These are phyloP conservation scores for Python bivittatus DNA, from an alignment of 2,113 vertebrate genomes.

Conservation along the genomic window DNA sequence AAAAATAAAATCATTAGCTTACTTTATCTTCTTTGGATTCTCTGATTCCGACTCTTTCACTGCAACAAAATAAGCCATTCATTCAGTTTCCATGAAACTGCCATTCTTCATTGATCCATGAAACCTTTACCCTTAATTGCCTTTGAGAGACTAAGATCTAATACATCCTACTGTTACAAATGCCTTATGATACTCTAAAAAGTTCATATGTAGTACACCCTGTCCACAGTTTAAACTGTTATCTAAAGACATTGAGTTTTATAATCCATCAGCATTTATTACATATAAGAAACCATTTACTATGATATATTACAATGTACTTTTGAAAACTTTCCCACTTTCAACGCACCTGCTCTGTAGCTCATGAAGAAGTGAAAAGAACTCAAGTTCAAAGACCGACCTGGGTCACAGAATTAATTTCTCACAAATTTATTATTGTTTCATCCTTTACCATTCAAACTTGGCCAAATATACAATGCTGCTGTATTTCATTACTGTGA, in stretches of 20 bases:
- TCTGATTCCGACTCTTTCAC: slow-evolving; percentile 85
- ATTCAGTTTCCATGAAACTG: background rate
- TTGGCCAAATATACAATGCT: background rate
- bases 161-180: background rate
- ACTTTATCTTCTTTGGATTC: slow-evolving; percentile 87
- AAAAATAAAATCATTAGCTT: slow-evolving; percentile 56
- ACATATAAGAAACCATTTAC: no score
- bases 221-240: background rate
- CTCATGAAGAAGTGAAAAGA: background rate
- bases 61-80: slow-evolving; percentile 67
- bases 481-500: background rate
- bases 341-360: background rate
- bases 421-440: background rate
- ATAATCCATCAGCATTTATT: no score
- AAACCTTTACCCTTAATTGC: background rate
- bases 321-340: background rate
- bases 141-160: background rate
- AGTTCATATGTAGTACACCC: background rate
- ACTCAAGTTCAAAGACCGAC: background rate
- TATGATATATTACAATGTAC: background rate
- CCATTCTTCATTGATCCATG: background rate
- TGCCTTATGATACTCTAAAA: background rate
- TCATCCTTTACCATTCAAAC: background rate
- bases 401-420: background rate
- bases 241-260: background rate